Conservation (phyloP, 2,113 vertebrate genomes). For the Sinocyclocheilus grahami region DNA sequence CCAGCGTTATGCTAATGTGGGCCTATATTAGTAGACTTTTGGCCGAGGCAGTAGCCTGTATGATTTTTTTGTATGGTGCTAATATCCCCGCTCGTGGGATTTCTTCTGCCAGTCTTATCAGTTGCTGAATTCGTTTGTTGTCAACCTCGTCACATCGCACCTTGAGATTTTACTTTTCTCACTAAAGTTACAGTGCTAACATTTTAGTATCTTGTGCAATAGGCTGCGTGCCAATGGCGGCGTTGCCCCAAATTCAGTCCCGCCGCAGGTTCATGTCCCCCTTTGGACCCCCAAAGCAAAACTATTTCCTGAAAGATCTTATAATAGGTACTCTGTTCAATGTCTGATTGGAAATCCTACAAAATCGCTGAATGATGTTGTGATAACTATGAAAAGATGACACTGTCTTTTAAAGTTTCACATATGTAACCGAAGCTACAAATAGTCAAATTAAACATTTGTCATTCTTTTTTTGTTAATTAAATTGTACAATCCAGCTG, state of each 20-base stretch:
- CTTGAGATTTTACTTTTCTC: constrained; percentile 63
- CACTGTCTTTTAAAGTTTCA: background rate
- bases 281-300: constrained; percentile 51
- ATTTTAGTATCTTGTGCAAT: constrained; percentile 78
- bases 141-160: constrained; percentile 49
- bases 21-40: constrained; percentile 64
- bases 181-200: constrained; percentile 63
- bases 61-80: constrained; percentile 77
- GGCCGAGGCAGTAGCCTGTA: constrained; percentile 67
- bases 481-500: too few species aligned
- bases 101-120: constrained; percentile 61
- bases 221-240: constrained; percentile 70
- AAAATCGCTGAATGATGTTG: background rate
- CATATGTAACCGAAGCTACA: background rate
- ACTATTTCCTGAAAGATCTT: background rate
- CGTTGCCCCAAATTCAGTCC: constrained; percentile 57
- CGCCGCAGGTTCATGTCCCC: constrained; percentile 66
- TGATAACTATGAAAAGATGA: too few species aligned
- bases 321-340: background rate
- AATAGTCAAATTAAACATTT: background rate
- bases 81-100: constrained; percentile 68
- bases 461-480: background rate
- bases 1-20: constrained; percentile 61
- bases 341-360: background rate
- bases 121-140: constrained; percentile 49